phyloP scores from a whole-genome alignment of 2,888 invertebrate species.

The Falcaria lacertinaria region DNA sequence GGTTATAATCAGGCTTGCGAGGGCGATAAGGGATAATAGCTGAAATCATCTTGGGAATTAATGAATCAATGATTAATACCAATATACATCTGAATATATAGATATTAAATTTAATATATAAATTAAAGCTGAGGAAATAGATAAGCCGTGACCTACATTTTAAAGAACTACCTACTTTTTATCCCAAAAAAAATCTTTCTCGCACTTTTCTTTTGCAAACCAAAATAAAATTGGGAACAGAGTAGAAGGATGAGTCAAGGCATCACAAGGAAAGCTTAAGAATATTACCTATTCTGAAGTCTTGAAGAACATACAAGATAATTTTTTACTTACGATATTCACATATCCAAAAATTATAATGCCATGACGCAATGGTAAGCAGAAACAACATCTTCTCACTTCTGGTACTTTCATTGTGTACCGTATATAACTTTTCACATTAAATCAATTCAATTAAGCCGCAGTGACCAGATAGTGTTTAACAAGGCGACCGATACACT shows the following conservation, averaged over 20 bases:
- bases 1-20: conserved; percentile 49
- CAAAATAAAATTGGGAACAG: too few species aligned
- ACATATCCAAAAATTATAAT: conserved; percentile 63
- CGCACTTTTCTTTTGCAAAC: too few species aligned
- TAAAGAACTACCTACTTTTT: too few species aligned
- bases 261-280: too few species aligned
- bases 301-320: not conserved
- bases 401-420: conserved; percentile 49
- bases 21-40: conserved; percentile 52
- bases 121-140: too few species aligned
- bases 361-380: conserved; percentile 59
- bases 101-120: too few species aligned
- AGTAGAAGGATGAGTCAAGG: too few species aligned
- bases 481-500: not conserved
- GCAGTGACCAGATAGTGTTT: not conserved
- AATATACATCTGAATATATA: too few species aligned
- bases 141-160: too few species aligned
- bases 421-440: conserved; percentile 2
- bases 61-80: too few species aligned
- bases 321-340: conserved; percentile 55
- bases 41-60: conserved; percentile 19
- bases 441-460: not conserved
- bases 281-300: too few species aligned
- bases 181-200: too few species aligned
- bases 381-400: conserved; percentile 63